Evolutionary conservation across 2,797 vertebrate species (phyloP).

Genomic region (Morelia viridis): DNA sequence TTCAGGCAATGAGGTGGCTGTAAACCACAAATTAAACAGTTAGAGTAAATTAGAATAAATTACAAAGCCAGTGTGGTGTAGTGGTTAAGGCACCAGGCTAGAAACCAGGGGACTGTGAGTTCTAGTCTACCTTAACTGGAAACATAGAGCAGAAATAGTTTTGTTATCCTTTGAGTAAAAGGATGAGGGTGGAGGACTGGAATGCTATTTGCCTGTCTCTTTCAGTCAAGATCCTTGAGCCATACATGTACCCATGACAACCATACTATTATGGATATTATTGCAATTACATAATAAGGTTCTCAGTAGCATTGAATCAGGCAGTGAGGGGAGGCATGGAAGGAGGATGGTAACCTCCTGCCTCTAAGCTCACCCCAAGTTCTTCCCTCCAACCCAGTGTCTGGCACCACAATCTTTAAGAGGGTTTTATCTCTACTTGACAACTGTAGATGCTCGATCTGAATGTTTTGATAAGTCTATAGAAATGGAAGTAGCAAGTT

Average conservation of each 20-base stretch:
- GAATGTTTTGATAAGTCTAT: neutral
- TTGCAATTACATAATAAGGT: neutral
- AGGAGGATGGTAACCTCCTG: neutral
- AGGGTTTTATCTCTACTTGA: neutral
- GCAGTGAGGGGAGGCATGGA: neutral
- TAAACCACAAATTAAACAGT: neutral
- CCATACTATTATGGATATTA: neutral
- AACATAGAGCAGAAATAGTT: neutral
- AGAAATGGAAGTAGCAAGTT: neutral
- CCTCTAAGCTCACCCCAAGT: neutral
- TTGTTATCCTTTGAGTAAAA: neutral
- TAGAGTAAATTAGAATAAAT: neutral
- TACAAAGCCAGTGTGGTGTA: neutral
- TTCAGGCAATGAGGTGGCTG: neutral
- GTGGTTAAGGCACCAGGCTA: neutral
- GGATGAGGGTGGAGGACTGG: neutral
- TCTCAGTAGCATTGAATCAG: neutral
- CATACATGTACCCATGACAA: neutral
- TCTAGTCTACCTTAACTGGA: neutral
- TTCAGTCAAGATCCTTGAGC: neutral
- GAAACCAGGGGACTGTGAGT: neutral
- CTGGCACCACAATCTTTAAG: neutral
- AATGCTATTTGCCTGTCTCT: neutral
- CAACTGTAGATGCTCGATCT: neutral
- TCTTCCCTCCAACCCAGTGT: neutral